A percentile compares a stretch with the other conserved stretches of the same genome.
Evolutionary conservation across 2,797 vertebrate genomes (phyloP).

Genomic region (Microhierax caerulescens): DNA sequence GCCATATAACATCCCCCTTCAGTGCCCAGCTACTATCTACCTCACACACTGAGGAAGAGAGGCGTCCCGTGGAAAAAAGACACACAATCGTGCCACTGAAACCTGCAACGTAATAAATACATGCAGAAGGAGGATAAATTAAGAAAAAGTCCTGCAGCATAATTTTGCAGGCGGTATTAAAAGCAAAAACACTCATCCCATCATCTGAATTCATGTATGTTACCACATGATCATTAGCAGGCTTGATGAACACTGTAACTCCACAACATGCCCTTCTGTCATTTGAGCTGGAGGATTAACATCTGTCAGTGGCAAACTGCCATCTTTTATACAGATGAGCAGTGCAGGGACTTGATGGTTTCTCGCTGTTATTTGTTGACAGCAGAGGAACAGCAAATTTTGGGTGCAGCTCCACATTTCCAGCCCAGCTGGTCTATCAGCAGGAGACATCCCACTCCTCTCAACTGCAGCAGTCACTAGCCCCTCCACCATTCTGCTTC

Average conservation of each 20-base stretch:
- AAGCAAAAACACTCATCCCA: background rate
- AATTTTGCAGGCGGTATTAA: background rate
- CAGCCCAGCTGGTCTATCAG: background rate
- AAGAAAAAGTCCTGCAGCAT: background rate
- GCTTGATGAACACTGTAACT: background rate
- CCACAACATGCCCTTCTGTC: background rate
- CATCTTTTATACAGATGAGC: background rate
- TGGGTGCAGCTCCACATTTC: accelerated
- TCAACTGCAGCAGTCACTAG: background rate
- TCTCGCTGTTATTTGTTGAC: background rate
- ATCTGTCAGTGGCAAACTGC: background rate
- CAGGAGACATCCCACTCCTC: background rate
- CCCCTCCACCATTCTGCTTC: background rate
- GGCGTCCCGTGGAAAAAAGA: background rate
- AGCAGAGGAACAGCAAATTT: background rate
- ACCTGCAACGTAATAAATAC: background rate
- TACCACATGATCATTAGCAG: background rate
- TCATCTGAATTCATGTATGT: background rate
- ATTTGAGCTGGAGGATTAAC: background rate
- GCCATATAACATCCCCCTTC: background rate
- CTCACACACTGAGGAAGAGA: background rate
- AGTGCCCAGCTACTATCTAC: background rate
- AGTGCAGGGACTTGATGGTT: background rate
- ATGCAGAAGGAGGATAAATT: background rate
- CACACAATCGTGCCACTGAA: accelerated